phyloP scores from a whole-genome alignment of 2,113 vertebrate genomes.

The Crotalus horridus region DNA sequence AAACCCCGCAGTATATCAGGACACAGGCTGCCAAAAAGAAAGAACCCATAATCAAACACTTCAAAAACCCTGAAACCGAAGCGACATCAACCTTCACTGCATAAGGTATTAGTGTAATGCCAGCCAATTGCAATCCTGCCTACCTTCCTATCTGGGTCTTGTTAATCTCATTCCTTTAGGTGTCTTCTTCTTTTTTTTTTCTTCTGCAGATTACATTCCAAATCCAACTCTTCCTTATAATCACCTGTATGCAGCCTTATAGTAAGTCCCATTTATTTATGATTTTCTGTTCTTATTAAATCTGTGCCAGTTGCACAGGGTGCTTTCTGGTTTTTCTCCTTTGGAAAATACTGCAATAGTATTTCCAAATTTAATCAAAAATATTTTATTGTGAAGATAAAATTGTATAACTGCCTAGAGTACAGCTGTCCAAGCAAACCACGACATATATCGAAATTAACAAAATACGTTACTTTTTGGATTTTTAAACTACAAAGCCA shows the following conservation, averaged over 20 bases:
- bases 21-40: slow-evolving; percentile 74
- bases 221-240: slow-evolving; percentile 71
- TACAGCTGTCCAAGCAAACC: slow-evolving; percentile 47
- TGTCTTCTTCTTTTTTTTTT: slow-evolving; percentile 51
- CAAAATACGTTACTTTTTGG: slow-evolving; percentile 63
- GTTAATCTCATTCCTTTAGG: slow-evolving; percentile 63
- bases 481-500: slow-evolving; percentile 68
- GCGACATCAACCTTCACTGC: slow-evolving; percentile 70
- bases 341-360: slow-evolving; percentile 55
- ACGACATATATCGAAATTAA: slow-evolving; percentile 60
- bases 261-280: slow-evolving; percentile 70
- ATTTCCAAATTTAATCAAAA: slow-evolving; percentile 47
- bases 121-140: slow-evolving; percentile 61
- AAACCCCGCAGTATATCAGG: slow-evolving; percentile 56
- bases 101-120: slow-evolving; percentile 66
- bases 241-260: slow-evolving; percentile 70
- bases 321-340: slow-evolving; percentile 51
- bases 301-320: slow-evolving; percentile 50
- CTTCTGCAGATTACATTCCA: slow-evolving; percentile 65
- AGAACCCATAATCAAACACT: slow-evolving; percentile 67
- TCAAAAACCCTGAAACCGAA: slow-evolving; percentile 65
- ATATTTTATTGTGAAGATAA: slow-evolving; percentile 40
- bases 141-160: slow-evolving; percentile 51
- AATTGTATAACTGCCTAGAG: slow-evolving; percentile 54
- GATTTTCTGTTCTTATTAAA: slow-evolving; percentile 43